These are phyloP conservation scores for Dallia pectoralis DNA, from an alignment of 2,797 vertebrate species.

Conservation along the genomic window DNA sequence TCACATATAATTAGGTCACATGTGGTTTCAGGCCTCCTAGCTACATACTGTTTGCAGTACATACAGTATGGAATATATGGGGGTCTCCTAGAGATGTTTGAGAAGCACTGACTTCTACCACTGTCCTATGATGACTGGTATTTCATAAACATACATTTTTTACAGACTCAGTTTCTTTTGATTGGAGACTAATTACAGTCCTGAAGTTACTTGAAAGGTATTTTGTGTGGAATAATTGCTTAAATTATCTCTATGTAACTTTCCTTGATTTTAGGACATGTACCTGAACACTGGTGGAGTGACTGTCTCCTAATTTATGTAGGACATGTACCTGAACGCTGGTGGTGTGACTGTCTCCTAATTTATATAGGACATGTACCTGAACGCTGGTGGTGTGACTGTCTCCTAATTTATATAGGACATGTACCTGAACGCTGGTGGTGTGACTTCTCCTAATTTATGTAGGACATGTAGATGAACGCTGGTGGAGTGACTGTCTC, in stretches of 20 bases:
- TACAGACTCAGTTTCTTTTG: not conserved
- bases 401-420: slow-evolving; percentile 98
- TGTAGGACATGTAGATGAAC: slow-evolving; percentile 95
- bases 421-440: slow-evolving; percentile 97
- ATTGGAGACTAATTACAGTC: not conserved
- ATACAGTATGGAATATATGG: no score
- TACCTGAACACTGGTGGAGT: not conserved
- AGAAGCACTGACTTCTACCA: not conserved
- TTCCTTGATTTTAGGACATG: not conserved
- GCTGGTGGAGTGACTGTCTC: slow-evolving; percentile 96
- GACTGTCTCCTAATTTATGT: slow-evolving; percentile 8
- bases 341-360: slow-evolving; percentile 96
- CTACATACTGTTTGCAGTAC: no score
- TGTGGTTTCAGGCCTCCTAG: no score
- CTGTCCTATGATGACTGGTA: not conserved
- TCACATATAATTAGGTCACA: no score
- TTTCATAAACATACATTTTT: not conserved
- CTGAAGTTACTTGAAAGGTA: not conserved
- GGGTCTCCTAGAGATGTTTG: no score
- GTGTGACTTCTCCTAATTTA: not conserved
- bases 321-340: slow-evolving; percentile 98
- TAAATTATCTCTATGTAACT: not conserved
- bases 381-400: slow-evolving; percentile 95
- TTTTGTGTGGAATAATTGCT: not conserved
- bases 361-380: slow-evolving; percentile 98